Base-by-base conservation (phyloP, 1,140 invertebrate genomes). In the Conus betulinus region DNA sequence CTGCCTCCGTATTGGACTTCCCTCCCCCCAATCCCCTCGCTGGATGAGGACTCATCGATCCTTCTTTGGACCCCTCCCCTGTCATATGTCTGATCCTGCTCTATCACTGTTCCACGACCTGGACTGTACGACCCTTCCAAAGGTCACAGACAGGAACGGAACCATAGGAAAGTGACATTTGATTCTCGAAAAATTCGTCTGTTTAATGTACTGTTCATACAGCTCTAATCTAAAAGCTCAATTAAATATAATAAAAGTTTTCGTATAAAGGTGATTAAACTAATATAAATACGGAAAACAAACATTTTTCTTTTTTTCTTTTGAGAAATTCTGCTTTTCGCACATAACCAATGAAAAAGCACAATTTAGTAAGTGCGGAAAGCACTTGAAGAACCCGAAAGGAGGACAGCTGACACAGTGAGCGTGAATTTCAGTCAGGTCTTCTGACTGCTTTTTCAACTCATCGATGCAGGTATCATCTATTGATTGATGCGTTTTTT, bases 381-480 rank as follows among this genome's bases (percentile, higher is more conserved):
- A 71, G 67, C 67, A 71, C 67, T 20, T 71, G 67, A 20, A 71
- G 67, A 71, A 23, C 67, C 67, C 67, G 67, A 71, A 71, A 71
- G 67, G 67, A 71, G 67, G 67, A 71, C 67, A 71, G 67, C 67
- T 71, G 67, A 71, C 67, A 71, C 23, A 71, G 17, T 96, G 97
- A 6, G 97, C 15, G 67, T n/a, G 17, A n/a, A 71, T 23, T 20
- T 71, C 67, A 71, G 67, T 71, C 67, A 71, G 67, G 67, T 71
- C 20, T 71, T 71, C 60, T 63, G 60, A 63, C 60, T 63, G 17
- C 17, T 63, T 71, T 13, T n/a, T 20, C 67, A 23, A 71, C 67
- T 99, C 84, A 99, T 99, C 93, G 98, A 99, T 96, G 99, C 99
- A 27, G 98, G 99, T 71, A 86, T 96, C 97, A 39, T 39, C 39